These are phyloP conservation scores for Apamea anceps DNA, from an alignment of 2,888 invertebrate genomes.

Conservation along the genomic window DNA sequence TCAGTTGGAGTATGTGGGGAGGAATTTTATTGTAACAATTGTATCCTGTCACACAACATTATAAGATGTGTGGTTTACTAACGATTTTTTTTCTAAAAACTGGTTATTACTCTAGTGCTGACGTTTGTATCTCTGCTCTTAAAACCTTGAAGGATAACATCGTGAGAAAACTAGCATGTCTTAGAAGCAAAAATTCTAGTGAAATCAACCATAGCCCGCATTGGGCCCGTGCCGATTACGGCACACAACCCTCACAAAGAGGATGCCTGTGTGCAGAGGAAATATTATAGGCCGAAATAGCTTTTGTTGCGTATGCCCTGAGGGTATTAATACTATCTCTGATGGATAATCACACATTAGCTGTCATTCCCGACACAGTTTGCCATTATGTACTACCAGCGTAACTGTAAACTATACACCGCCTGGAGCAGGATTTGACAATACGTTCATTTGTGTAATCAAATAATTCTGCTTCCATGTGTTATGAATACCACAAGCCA, in stretches of 20 bases:
- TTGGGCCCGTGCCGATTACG: not conserved
- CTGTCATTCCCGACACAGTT: too few species aligned
- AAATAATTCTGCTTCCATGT: not conserved
- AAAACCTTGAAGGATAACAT: not conserved
- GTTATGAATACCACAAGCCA: not conserved
- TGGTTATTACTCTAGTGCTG: not conserved
- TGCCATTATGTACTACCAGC: not conserved
- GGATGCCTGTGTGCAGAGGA: too few species aligned
- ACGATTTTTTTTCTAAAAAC: not conserved
- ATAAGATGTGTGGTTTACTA: not conserved
- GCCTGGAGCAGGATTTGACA: not conserved
- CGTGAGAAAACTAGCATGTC: not conserved
- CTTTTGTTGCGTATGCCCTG: not conserved
- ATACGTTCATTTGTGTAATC: not conserved
- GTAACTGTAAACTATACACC: not conserved
- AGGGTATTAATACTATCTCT: not conserved
- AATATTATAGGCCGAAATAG: constrained; percentile 1
- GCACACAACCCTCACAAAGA: not conserved
- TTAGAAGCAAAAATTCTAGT: not conserved
- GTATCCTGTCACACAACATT: too few species aligned
- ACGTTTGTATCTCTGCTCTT: not conserved
- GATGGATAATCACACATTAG: not conserved
- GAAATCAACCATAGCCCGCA: too few species aligned
- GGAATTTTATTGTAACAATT: too few species aligned
- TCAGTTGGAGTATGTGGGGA: too few species aligned